These are phyloP conservation scores for Minunthozetes semirufus DNA, from an alignment of 2,888 invertebrate species.

Conservation along the genomic window DNA sequence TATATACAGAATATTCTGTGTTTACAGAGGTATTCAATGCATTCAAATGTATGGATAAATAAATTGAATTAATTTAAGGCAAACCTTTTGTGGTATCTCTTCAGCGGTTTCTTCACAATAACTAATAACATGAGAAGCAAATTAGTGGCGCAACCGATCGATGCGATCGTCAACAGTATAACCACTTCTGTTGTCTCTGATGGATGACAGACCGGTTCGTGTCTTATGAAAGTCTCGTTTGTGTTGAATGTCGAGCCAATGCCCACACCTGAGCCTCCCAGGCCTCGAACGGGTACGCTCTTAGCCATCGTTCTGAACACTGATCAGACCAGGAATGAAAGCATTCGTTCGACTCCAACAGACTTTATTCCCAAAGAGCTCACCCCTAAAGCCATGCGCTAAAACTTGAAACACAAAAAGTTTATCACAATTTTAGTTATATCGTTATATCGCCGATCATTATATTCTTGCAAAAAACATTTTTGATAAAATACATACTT, in stretches of 20 bases:
- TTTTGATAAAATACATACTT: too few relatives aligned
- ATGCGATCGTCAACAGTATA: conserved; percentile 66
- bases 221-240: neutral
- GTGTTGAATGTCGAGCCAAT: neutral
- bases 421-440: too few relatives aligned
- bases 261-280: neutral
- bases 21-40: too few relatives aligned
- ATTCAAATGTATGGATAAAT: neutral
- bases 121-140: conserved; percentile 72
- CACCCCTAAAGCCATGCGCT: too few relatives aligned
- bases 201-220: conserved; percentile 58
- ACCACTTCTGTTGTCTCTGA: conserved; percentile 72
- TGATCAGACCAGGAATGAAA: too few relatives aligned
- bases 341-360: too few relatives aligned
- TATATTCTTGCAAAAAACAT: too few relatives aligned
- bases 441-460: too few relatives aligned
- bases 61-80: neutral
- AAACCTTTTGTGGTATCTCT: conserved; percentile 56
- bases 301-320: neutral
- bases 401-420: too few relatives aligned
- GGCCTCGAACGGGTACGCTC: neutral
- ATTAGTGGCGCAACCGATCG: conserved; percentile 73
- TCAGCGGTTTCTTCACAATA: conserved; percentile 66
- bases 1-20: neutral
- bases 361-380: too few relatives aligned